Percentiles rank a stretch among this genome's conserved stretches.
phyloP scores from a whole-genome alignment of 1,140 invertebrate genomes.

The Lasioglossum baleicum region DNA sequence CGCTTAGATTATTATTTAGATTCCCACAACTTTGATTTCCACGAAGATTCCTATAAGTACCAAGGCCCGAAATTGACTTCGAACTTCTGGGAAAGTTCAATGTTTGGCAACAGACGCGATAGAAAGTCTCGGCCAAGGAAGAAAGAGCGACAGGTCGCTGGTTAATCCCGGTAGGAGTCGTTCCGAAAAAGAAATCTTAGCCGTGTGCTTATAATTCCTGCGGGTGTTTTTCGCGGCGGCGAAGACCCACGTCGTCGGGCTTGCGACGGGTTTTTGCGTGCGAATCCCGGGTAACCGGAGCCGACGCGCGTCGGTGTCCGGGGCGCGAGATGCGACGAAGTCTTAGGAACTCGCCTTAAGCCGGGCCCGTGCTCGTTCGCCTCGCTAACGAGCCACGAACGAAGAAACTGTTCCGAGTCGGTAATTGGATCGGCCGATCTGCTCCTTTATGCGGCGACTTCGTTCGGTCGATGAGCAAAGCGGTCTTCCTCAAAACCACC shows the following conservation, averaged over 20 bases:
- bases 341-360: constrained; percentile 60
- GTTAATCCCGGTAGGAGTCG: no score
- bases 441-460: constrained; percentile 57
- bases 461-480: constrained; percentile 35
- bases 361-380: constrained; percentile 5
- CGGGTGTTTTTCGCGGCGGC: not conserved
- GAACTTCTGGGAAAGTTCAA: no score
- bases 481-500: constrained; percentile 65
- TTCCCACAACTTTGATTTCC: no score
- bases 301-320: not conserved
- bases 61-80: no score
- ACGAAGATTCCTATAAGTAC: no score
- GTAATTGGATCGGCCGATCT: constrained; percentile 64
- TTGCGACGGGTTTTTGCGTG: constrained; percentile 48
- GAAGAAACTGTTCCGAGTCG: constrained; percentile 53
- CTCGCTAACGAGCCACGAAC: constrained; percentile 59
- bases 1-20: no score
- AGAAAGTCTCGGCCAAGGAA: no score
- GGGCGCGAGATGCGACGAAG: constrained; percentile 48
- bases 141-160: no score
- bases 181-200: constrained; percentile 53
- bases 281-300: constrained; percentile 52
- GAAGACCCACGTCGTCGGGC: constrained; percentile 48
- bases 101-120: no score
- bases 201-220: constrained; percentile 25